Evolutionary conservation across 2,888 invertebrate species (phyloP).

Genomic region (Euplagia quadripunctaria): DNA sequence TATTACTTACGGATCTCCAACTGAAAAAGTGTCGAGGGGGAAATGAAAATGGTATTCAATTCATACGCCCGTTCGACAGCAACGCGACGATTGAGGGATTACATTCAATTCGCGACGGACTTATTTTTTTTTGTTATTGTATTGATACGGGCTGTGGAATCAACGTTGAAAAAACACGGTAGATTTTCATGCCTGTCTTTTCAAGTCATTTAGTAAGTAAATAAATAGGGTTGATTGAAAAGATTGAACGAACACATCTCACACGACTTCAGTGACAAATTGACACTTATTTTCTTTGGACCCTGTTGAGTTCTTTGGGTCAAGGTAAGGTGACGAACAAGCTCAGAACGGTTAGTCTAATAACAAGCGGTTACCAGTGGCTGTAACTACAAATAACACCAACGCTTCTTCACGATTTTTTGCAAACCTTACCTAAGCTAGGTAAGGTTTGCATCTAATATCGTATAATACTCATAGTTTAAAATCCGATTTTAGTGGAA

Average conservation of each 20-base stretch:
- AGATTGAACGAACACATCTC: neutral
- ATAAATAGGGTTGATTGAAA: neutral
- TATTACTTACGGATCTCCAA: constrained; percentile 60
- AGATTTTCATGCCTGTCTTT: neutral
- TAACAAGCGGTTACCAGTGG: too few relatives aligned
- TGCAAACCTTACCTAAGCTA: too few relatives aligned
- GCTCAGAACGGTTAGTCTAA: too few relatives aligned
- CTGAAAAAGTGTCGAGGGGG: constrained; percentile 57
- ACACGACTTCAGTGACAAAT: neutral
- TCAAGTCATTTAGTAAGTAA: neutral
- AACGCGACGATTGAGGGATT: constrained; percentile 67
- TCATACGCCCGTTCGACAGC: constrained; percentile 56
- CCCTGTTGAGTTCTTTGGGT: neutral
- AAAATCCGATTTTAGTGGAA: neutral
- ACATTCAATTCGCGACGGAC: constrained; percentile 56
- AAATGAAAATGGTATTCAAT: constrained; percentile 75
- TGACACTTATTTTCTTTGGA: neutral
- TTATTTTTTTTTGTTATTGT: constrained; percentile 40
- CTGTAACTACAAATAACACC: neutral
- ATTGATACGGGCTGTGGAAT: constrained; percentile 19
- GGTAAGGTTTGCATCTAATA: neutral
- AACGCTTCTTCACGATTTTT: too few relatives aligned
- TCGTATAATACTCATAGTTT: neutral
- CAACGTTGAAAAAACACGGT: constrained; percentile 1
- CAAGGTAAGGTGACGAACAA: neutral